Base-by-base conservation (phyloP, 2,113 vertebrate genomes). In the Oostethus manadensis region DNA sequence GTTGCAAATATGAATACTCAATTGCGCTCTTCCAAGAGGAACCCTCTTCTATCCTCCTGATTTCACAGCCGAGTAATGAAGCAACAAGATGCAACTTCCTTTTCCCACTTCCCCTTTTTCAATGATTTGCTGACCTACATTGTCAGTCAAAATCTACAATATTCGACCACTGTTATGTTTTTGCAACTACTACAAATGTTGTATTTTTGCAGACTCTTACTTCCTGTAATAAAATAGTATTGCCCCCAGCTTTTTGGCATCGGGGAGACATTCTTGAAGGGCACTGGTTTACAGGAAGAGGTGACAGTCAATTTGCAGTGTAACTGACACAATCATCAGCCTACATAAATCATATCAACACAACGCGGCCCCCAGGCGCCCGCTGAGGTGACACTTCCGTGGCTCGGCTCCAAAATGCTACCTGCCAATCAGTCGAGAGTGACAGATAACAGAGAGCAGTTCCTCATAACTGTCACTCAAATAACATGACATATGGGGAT, bases 321-420 rank as follows among this genome's bases (percentile, higher is more conserved):
- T 74, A 66, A 72, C 74, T 80, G 81, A 83, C 83, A 83, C 78
- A 79, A 86, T 85, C 80, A 77, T 80, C n/a, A n/a, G 44, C 74
- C 73, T 73, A 78, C 79, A 82, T 85, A 84, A 88, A 85, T 88
- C 84, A 85, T 84, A 84, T 86, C 82, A 54, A 73, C 78, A 62
- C 78, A 64, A 71, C 70, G 74, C 70, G 75, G 66, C 62, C 71
- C 82, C 64, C 42, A 11, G 82, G 71, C 48, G 21, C 75, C 77
- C 62, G 70, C 80, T 56, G 82, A 79, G 67, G 70, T 71, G 77
- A 82, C 82, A 71, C 59, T 73, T 83, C 71, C 44, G 67, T 83
- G 77, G 78, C 83, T 77, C 62, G 45, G 63, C 74, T 82, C 84
- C 82, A 84, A 79, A 79, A 79, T 58, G 50, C 71, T 10, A 71